These are phyloP conservation scores for Etheostoma cragini DNA, from an alignment of 2,113 vertebrate genomes.

Conservation along the genomic window DNA sequence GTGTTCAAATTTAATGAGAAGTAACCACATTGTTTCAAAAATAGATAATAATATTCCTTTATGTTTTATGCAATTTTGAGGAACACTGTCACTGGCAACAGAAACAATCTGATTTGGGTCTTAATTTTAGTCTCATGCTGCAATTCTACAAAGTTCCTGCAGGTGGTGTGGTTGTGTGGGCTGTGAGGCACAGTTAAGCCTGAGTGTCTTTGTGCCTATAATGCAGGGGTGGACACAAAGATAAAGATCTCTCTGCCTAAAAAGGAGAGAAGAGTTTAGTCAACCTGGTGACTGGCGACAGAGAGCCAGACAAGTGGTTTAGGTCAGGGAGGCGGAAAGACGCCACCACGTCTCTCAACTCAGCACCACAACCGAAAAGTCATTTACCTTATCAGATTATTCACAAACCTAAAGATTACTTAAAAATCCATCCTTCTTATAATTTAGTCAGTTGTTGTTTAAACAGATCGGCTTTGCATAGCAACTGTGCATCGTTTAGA, in stretches of 20 bases:
- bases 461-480: slow-evolving; percentile 68
- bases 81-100: background rate
- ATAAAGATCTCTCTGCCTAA: slow-evolving; percentile 75
- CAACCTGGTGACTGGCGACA: slow-evolving; percentile 62
- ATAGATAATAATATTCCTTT: background rate
- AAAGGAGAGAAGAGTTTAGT: slow-evolving; percentile 68
- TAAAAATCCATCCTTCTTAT: background rate
- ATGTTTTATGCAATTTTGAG: background rate
- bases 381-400: slow-evolving; percentile 51
- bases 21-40: background rate
- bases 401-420: slow-evolving; percentile 27
- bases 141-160: slow-evolving; percentile 61
- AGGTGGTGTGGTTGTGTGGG: slow-evolving; percentile 74
- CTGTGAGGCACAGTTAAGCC: slow-evolving; percentile 31
- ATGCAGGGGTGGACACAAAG: slow-evolving; percentile 58
- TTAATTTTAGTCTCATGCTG: slow-evolving; percentile 17
- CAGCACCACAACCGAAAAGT: slow-evolving; percentile 15
- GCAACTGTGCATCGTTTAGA: slow-evolving; percentile 53
- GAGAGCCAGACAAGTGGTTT: slow-evolving; percentile 61
- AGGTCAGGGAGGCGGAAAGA: slow-evolving; percentile 31
- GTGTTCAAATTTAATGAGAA: background rate
- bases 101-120: background rate
- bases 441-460: slow-evolving; percentile 31
- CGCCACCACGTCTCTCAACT: slow-evolving; percentile 17
- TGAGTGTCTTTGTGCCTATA: slow-evolving; percentile 54